These are phyloP conservation scores for Bombus difficillimus DNA, from an alignment of 1,140 invertebrate species.

Conservation along the genomic window DNA sequence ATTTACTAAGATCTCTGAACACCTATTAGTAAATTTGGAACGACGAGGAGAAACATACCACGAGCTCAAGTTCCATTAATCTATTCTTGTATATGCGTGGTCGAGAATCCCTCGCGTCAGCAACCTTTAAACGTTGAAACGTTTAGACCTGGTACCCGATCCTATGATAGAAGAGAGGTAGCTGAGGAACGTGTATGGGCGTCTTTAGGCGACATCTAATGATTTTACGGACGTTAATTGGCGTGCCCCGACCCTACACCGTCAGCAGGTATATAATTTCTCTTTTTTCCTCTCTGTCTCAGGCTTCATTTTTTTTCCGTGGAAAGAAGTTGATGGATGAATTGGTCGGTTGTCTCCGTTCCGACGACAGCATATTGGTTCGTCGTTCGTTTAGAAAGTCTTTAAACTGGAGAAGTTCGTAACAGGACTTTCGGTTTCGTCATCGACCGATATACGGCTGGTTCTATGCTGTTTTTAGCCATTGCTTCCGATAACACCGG, in stretches of 20 bases:
- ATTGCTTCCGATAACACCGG: neutral
- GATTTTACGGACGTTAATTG: slow-evolving; percentile 66
- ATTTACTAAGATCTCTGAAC: neutral
- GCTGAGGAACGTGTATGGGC: slow-evolving; percentile 40
- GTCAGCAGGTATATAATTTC: slow-evolving; percentile 47
- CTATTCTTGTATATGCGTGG: neutral
- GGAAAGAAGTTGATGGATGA: slow-evolving; percentile 55
- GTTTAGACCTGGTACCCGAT: slow-evolving; percentile 30
- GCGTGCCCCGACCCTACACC: neutral
- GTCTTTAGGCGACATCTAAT: slow-evolving; percentile 45
- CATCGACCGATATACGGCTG: neutral
- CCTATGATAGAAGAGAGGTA: slow-evolving; percentile 39
- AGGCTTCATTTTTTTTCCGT: neutral
- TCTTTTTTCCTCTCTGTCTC: neutral
- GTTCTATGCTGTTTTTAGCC: slow-evolving; percentile 9
- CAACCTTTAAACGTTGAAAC: slow-evolving; percentile 37
- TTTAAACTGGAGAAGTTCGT: slow-evolving; percentile 13
- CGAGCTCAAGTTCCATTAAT: slow-evolving; percentile 5
- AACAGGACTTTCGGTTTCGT: neutral
- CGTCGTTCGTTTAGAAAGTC: slow-evolving; percentile 59
- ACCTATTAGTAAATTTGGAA: neutral
- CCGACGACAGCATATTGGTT: slow-evolving; percentile 66
- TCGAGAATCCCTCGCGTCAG: slow-evolving; percentile 23
- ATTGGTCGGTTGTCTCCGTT: slow-evolving; percentile 1
- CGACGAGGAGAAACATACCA: too few species aligned